These are phyloP conservation scores for Polypedilum vanderplanki DNA, from an alignment of 1,140 invertebrate species.

Conservation along the genomic window DNA sequence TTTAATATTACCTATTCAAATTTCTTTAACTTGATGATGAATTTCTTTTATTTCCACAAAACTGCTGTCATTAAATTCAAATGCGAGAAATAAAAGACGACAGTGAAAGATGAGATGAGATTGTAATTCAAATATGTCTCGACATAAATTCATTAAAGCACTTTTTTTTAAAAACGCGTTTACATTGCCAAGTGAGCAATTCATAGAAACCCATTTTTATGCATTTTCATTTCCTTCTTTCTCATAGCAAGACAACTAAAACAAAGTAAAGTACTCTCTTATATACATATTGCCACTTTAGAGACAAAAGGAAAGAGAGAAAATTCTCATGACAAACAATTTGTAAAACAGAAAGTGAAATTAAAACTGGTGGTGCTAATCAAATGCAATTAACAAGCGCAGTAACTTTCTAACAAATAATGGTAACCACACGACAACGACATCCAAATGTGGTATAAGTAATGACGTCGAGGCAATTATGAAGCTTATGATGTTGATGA, in stretches of 20 bases:
- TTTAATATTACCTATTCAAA: no score
- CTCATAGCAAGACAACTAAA: not conserved
- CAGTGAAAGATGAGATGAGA: no score
- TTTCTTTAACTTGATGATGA: no score
- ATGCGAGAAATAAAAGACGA: no score
- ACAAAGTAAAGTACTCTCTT: no score
- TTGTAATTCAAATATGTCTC: no score
- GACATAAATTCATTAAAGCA: no score
- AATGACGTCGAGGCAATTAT: not conserved
- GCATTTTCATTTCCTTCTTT: not conserved
- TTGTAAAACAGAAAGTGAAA: conserved; percentile 21
- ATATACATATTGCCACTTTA: no score
- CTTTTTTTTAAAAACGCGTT: no score
- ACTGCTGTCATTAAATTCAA: no score
- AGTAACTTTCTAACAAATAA: conserved; percentile 14
- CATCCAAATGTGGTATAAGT: not conserved
- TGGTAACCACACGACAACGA: not conserved
- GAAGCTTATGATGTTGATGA: not conserved
- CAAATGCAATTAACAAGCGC: conserved; percentile 17
- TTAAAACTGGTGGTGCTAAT: conserved; percentile 20
- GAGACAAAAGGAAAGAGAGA: not conserved
- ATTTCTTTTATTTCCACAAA: no score
- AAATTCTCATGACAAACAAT: conserved; percentile 27
- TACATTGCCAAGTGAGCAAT: not conserved
- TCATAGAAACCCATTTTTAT: not conserved